Evolutionary conservation across 2,888 invertebrate genomes (phyloP).

Genomic region (Phymatocera aterrima): DNA sequence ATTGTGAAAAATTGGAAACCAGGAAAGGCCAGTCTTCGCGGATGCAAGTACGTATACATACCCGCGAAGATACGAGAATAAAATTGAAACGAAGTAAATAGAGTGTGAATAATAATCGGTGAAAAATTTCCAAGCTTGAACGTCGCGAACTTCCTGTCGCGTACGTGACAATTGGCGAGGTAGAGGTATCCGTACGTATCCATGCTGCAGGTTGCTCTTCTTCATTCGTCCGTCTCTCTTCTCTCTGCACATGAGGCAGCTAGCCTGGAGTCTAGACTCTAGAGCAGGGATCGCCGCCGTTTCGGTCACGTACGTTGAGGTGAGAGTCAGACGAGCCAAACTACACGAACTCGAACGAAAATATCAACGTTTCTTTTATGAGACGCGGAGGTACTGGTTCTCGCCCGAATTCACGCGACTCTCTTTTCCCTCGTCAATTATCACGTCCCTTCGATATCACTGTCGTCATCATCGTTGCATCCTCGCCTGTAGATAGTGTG

Average conservation of each 20-base stretch:
- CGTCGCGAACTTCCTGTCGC: constrained; percentile 16
- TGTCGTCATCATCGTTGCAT: no score
- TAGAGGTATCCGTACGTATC: no score
- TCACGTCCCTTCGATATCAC: no score
- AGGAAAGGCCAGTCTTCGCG: no score
- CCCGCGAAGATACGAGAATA: no score
- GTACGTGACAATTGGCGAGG: constrained; percentile 30
- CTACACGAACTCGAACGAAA: constrained; percentile 1
- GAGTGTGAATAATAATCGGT: no score
- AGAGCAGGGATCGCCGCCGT: no score
- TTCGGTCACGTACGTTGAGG: constrained; percentile 26
- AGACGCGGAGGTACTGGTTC: not conserved
- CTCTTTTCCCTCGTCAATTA: no score
- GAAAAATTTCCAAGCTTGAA: not conserved
- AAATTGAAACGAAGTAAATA: no score
- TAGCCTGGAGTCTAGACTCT: not conserved
- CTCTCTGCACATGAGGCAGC: not conserved
- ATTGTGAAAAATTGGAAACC: no score
- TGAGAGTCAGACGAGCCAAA: constrained; percentile 24
- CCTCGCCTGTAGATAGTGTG: no score
- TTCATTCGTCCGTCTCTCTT: not conserved
- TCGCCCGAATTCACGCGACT: not conserved
- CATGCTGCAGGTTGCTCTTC: not conserved
- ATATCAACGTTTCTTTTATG: not conserved
- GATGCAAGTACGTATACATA: no score